Conservation (phyloP, 2,888 invertebrate species). For the Lacanobia oleracea region DNA sequence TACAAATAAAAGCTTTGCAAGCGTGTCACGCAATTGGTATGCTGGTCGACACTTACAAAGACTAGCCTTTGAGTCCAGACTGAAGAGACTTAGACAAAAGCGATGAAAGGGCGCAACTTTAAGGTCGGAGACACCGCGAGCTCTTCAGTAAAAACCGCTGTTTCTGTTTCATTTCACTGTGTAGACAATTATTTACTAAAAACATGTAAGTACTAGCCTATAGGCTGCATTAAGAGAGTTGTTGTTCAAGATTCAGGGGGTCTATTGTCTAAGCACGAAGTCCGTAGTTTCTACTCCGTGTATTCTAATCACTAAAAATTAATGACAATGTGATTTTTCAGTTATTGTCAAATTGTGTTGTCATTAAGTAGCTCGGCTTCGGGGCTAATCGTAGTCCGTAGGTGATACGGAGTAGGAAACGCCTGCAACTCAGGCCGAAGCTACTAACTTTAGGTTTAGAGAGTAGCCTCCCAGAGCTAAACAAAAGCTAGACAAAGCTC, state of each 20-base stretch:
- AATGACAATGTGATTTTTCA: too few relatives aligned
- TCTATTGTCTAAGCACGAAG: too few relatives aligned
- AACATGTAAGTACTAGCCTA: neutral
- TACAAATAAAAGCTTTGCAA: neutral
- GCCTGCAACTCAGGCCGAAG: too few relatives aligned
- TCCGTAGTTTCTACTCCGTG: too few relatives aligned
- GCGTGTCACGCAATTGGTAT: constrained; percentile 22
- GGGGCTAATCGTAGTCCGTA: too few relatives aligned
- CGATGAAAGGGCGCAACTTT: constrained; percentile 45
- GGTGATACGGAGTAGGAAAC: too few relatives aligned
- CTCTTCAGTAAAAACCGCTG: constrained; percentile 17
- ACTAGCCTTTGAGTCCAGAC: constrained; percentile 41
- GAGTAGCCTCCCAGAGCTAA: too few relatives aligned
- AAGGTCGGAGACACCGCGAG: constrained; percentile 27
- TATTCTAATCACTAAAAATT: too few relatives aligned
- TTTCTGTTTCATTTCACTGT: constrained; percentile 31
- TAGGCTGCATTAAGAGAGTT: constrained; percentile 3
- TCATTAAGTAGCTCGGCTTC: too few relatives aligned
- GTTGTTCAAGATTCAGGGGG: neutral
- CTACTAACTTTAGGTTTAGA: too few relatives aligned
- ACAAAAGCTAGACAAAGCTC: too few relatives aligned
- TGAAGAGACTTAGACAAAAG: constrained; percentile 51
- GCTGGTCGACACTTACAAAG: constrained; percentile 28
- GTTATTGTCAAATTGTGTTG: too few relatives aligned
- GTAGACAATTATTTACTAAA: constrained; percentile 9